Base-by-base conservation (phyloP, 2,113 vertebrate species). In the Nerophis ophidion region DNA sequence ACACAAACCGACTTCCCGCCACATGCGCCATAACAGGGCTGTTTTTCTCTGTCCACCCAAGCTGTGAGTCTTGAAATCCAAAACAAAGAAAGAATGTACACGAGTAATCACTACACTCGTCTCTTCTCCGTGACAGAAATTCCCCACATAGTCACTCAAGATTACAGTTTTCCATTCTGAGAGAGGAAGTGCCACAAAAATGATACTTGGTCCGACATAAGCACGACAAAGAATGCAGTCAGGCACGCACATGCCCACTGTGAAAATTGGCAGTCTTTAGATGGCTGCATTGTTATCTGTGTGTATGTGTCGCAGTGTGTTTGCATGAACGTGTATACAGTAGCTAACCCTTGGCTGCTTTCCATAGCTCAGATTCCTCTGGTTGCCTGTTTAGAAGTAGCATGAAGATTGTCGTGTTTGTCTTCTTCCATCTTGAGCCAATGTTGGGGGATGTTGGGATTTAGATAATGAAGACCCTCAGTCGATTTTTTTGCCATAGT, bases 291-390 rank as follows among this genome's bases (percentile, higher is more conserved):
- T 70, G 77, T 78, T 75, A 83, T 75, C 69, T 12, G 57, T 36
- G 56, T 66, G 66, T 61, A 61, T 42, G 61, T 63, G 58, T 67
- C 38, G 69, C 58, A 68, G 50, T 66, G 51, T 5, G 19, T 74
- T 63, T 72, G 65, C 42, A 57, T 58, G 54, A 55, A 0, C 66
- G 73, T 72, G 71, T 79, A 72, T 80, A 83, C 77, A 75, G 58
- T 60, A 68, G 65, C 71, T 65, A 57, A 73, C 34, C 58, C 72
- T 55, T 52, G 74, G 72, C 74, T 71, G 54, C 4, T 6, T 42
- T 26, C 74, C 81, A 81, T 84, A 77, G 61, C 60, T 85, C 48
- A 57, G 14, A 85, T 84, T 81, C 66, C 65, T 83, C 59, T 16
- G 68, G 35, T 56, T 50, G 19, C 66, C 1, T 76, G 72, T 83